These are phyloP conservation scores for Characodon lateralis DNA, from an alignment of 2,797 vertebrate genomes.

Conservation along the genomic window DNA sequence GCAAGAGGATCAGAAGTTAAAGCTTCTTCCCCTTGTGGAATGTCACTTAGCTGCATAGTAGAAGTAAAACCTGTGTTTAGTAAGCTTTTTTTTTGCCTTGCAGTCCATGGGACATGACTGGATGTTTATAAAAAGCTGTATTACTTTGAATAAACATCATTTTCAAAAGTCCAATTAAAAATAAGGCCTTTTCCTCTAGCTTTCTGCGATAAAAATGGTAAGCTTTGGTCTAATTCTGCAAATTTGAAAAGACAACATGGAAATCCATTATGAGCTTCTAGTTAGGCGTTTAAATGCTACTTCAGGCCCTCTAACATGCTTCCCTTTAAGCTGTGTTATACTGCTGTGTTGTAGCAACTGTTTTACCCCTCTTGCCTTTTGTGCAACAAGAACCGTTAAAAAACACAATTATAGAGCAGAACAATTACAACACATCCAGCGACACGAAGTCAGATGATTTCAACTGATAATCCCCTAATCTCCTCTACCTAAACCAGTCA, in stretches of 20 bases:
- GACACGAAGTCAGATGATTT: background rate
- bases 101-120: background rate
- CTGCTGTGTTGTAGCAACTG: constrained; percentile 17
- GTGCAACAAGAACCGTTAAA: background rate
- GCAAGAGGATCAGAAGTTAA: constrained; percentile 58
- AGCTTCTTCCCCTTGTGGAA: constrained; percentile 73
- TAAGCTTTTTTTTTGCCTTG: background rate
- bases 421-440: constrained; percentile 29
- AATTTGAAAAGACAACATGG: constrained; percentile 6
- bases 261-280: constrained; percentile 27
- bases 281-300: constrained; percentile 42
- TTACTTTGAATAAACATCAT: background rate
- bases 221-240: constrained; percentile 9
- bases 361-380: background rate
- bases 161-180: background rate
- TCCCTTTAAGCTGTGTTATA: constrained; percentile 48
- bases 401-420: constrained; percentile 7
- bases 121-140: background rate
- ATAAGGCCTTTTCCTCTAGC: background rate
- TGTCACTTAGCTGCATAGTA: constrained; percentile 75
- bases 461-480: constrained; percentile 17
- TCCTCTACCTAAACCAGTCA: constrained; percentile 44
- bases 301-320: constrained; percentile 43
- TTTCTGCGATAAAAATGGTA: background rate
- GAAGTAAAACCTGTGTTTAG: constrained; percentile 43